phyloP scores from a whole-genome alignment of 2,888 invertebrate genomes.

The Chaitophorus viminalis region DNA sequence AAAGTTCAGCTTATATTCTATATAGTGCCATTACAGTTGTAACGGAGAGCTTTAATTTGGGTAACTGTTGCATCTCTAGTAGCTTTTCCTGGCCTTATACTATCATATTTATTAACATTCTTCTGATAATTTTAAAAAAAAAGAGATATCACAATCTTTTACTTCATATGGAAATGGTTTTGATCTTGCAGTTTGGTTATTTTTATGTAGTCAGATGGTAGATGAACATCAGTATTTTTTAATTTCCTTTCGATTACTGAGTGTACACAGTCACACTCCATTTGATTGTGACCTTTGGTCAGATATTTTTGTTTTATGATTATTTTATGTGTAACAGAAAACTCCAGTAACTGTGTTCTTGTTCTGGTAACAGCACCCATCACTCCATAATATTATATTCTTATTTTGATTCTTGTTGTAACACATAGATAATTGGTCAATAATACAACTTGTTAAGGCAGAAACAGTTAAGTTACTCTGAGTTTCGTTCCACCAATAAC shows the following conservation, averaged over 20 bases:
- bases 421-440: slow-evolving; percentile 58
- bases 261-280: slow-evolving; percentile 64
- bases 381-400: slow-evolving; percentile 65
- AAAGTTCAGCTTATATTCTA: slow-evolving; percentile 62
- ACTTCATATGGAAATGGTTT: slow-evolving; percentile 35
- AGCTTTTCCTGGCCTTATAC: slow-evolving; percentile 1
- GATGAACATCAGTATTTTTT: slow-evolving; percentile 8
- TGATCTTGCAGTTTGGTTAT: slow-evolving; percentile 15
- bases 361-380: slow-evolving; percentile 66
- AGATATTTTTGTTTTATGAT: slow-evolving; percentile 65
- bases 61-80: slow-evolving; percentile 62
- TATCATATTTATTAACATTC: not conserved
- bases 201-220: slow-evolving; percentile 22
- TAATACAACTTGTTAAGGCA: slow-evolving; percentile 56
- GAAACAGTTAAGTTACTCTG: slow-evolving; percentile 60
- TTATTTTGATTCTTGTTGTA: slow-evolving; percentile 43
- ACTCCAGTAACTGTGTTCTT: slow-evolving; percentile 64
- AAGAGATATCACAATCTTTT: slow-evolving; percentile 24
- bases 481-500: slow-evolving; percentile 65
- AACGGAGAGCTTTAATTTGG: slow-evolving; percentile 62
- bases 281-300: slow-evolving; percentile 43
- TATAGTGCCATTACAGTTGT: slow-evolving; percentile 61
- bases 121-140: slow-evolving; percentile 23
- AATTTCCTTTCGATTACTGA: not conserved
- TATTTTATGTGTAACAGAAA: slow-evolving; percentile 63